phyloP scores from a whole-genome alignment of 2,888 invertebrate genomes.

The Nomada ruficornis region DNA sequence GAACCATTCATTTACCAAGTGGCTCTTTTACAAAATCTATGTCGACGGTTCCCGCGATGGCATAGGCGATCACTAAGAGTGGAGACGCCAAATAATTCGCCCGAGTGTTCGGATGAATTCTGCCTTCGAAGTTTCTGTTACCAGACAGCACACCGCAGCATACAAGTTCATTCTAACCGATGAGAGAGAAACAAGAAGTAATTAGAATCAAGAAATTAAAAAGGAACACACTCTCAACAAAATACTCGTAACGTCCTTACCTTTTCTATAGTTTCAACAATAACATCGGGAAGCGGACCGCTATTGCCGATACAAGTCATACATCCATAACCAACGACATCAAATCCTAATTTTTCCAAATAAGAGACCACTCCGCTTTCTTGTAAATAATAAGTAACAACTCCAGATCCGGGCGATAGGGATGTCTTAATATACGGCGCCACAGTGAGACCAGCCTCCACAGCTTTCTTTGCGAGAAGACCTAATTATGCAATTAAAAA shows the following conservation, averaged over 20 bases:
- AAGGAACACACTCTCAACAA: background rate
- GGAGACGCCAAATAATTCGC: conserved; percentile 99
- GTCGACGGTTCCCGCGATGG: conserved; percentile 96
- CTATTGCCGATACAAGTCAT: conserved; percentile 99
- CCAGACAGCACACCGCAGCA: conserved; percentile 98
- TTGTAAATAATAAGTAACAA: conserved; percentile 94
- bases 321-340: conserved; percentile 99
- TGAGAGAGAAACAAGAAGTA: background rate
- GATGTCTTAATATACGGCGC: conserved; percentile 98
- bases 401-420: conserved; percentile 97
- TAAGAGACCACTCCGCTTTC: conserved; percentile 97
- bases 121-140: conserved; percentile 98
- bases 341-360: conserved; percentile 94
- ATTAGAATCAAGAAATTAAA: background rate
- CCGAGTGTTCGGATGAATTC: conserved; percentile 98
- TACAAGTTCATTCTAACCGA: conserved; percentile 92
- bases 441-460: conserved; percentile 94
- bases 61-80: conserved; percentile 97
- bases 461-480: conserved; percentile 96
- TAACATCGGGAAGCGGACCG: conserved; percentile 94
- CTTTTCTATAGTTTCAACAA: conserved; percentile 80
- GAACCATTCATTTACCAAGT: conserved; percentile 86
- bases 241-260: conserved; percentile 53
- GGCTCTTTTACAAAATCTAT: conserved; percentile 98
- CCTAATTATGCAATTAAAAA: no score